Conservation (phyloP, 2,888 invertebrate genomes). For the Conops quadrifasciatus region DNA sequence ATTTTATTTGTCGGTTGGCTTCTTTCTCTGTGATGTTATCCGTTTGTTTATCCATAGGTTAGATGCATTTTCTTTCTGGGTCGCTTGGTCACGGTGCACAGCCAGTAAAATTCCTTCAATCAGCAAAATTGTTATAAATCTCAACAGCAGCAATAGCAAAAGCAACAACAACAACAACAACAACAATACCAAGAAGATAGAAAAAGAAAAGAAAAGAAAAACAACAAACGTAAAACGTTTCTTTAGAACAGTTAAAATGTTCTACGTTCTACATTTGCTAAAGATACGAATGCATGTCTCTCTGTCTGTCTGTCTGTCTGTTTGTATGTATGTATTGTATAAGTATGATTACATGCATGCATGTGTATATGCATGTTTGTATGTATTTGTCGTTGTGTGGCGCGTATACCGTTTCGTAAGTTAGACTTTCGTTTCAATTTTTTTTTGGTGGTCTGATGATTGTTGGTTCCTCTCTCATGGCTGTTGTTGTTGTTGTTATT, state of each 20-base stretch:
- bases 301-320: not conserved
- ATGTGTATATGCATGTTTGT: slow-evolving; percentile 22
- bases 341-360: not conserved
- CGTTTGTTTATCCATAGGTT: not conserved
- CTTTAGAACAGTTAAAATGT: slow-evolving; percentile 47
- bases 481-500: not conserved
- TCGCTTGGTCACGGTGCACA: slow-evolving; percentile 38
- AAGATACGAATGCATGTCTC: not conserved
- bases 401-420: slow-evolving; percentile 4
- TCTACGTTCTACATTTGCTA: slow-evolving; percentile 4
- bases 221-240: slow-evolving; percentile 24
- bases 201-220: slow-evolving; percentile 13
- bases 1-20: not conserved
- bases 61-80: slow-evolving; percentile 29
- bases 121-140: slow-evolving; percentile 50
- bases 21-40: not conserved
- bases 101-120: slow-evolving; percentile 37
- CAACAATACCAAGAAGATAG: slow-evolving; percentile 40
- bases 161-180: slow-evolving; percentile 9
- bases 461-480: not conserved
- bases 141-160: slow-evolving; percentile 38
- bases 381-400: not conserved
- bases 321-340: slow-evolving; percentile 8
- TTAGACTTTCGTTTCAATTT: not conserved
- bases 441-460: too few relatives aligned